Percentiles rank a stretch among this genome's conserved stretches.
These are phyloP conservation scores for Sarcophaga carnaria DNA, from an alignment of 2,888 invertebrate genomes.

Conservation along the genomic window DNA sequence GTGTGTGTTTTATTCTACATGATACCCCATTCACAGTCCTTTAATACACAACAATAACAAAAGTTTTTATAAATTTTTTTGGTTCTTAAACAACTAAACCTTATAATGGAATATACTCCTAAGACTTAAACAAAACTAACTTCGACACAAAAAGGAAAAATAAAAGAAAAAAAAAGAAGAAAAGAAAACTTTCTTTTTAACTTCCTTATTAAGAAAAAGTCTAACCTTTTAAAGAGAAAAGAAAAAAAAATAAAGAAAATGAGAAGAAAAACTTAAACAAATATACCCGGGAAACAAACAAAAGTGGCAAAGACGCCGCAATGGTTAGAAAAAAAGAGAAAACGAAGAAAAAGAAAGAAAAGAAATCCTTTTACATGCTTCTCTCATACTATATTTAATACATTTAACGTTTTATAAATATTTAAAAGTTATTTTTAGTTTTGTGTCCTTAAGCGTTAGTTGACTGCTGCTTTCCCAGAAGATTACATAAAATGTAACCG, in stretches of 20 bases:
- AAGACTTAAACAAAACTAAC: slow-evolving; percentile 20
- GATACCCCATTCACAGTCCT: too few relatives aligned
- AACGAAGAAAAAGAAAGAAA: background rate
- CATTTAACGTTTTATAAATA: slow-evolving; percentile 70
- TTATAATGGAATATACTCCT: slow-evolving; percentile 16
- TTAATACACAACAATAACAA: background rate
- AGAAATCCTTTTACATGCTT: slow-evolving; percentile 30
- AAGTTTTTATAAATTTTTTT: background rate
- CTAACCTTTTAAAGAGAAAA: slow-evolving; percentile 20
- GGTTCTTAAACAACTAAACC: too few relatives aligned
- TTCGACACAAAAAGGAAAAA: background rate
- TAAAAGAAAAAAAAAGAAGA: background rate
- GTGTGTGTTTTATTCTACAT: too few relatives aligned
- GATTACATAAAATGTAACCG: slow-evolving; percentile 16
- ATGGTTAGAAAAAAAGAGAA: background rate
- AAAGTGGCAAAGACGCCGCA: background rate
- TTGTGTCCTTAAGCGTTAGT: slow-evolving; percentile 45
- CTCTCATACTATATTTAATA: slow-evolving; percentile 53
- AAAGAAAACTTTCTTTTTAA: slow-evolving; percentile 1
- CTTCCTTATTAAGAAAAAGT: background rate
- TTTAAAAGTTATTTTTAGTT: slow-evolving; percentile 62
- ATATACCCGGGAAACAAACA: slow-evolving; percentile 45
- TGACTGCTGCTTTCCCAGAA: slow-evolving; percentile 9
- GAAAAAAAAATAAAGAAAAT: slow-evolving; percentile 3
- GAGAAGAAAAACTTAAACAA: slow-evolving; percentile 48